Evolutionary conservation across 2,888 invertebrate species (phyloP), one percentile per base, ranked within the genome.

Genomic region (Ormyrus thymus): DNA sequence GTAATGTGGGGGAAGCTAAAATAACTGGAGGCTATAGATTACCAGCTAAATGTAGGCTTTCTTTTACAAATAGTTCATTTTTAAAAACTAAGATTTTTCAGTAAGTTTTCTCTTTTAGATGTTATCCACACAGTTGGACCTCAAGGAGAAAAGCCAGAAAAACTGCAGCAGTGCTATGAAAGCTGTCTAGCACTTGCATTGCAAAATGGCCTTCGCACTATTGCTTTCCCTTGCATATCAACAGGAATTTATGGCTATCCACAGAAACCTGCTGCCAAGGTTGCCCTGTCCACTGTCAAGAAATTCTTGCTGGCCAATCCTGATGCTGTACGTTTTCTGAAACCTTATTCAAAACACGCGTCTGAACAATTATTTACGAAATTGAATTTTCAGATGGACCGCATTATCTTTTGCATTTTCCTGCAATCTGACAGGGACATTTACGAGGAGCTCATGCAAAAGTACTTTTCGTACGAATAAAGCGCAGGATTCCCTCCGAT

Each of bases 221-320:
- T 97, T 64, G 97, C 97, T 0, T 97, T 97, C 87, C 97, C 97
- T 0, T 97, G 97, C 87, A 96, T 97, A 86, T 96, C 97, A 0
- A 97, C 97, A 6, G 97, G 97, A n/a, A 92, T 97, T 81, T 97
- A 96, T 88, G 96, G 96, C 0, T 97, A 97, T 89, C 97, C 97
- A 0, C 94, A 94, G 87, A 92, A 93, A 79, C 90, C 93, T 53
- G 97, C 97, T 0, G 95, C 95, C 0, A 93, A 94, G 84, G 93
- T 97, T 6, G 97, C 96, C 4, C 87, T 95, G 7, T 88, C 90
- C 45, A 93, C 94, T 0, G 93, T 95, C 0, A 91, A 95, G 82
- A 91, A 92, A 76, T 94, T 93, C 87, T 90, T 97, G 53, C 87
- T 90, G 71, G 85, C 87, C n/a, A 90, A 92, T 83, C 92, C 93